Base-by-base conservation (phyloP, 2,113 vertebrate species). In the Eudyptes chrysolophus region DNA sequence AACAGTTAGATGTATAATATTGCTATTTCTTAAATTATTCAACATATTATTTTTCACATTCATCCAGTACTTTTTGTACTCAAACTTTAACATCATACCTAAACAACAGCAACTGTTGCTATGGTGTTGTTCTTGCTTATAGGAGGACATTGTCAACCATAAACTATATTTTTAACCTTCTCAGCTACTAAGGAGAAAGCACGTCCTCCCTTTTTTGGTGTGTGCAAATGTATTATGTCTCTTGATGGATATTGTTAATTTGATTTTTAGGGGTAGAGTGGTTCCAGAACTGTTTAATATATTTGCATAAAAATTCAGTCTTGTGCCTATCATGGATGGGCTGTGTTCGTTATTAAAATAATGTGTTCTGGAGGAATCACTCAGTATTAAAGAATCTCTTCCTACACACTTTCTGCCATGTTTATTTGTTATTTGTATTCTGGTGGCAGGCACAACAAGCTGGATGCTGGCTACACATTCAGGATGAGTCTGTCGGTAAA, bases 271-370 rank as follows among this genome's bases (percentile, higher is more conserved):
- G 61, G 40, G 86, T 87, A 89, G 40, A 89, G 12, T 65, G 8
- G 17, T 69, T 96, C 84, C 81, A 93, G 70, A 92, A 80, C 54
- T 82, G 78, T 93, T 64, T 22, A 89, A 89, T 94, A 49, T 20
- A 74, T 96, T 93, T 96, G 46, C 81, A 94, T 96, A 89, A 94
- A 91, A 77, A 89, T 17, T 76, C 65, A 72, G 78, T 80, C 34
- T 89, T 96, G 12, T 85, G 51, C 46, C 51, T 87, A 70, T 94
- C 81, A 94, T 87, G 84, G 89, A 80, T 94, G 77, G 77, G 30
- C 34, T 97, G 89, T 85, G 70, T 46, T 95, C 77, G 49, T 84
- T 91, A 95, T 80, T 69, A 74, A 87, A 96, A 79, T 96, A 89
- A 83, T 74, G 89, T 76, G 54, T 85, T 94, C 61, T 85, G 55